Evolutionary conservation across 2,797 vertebrate species (phyloP), one percentile per base, ranked within the genome.

Genomic region (Ctenochaetus hawaiiensis): DNA sequence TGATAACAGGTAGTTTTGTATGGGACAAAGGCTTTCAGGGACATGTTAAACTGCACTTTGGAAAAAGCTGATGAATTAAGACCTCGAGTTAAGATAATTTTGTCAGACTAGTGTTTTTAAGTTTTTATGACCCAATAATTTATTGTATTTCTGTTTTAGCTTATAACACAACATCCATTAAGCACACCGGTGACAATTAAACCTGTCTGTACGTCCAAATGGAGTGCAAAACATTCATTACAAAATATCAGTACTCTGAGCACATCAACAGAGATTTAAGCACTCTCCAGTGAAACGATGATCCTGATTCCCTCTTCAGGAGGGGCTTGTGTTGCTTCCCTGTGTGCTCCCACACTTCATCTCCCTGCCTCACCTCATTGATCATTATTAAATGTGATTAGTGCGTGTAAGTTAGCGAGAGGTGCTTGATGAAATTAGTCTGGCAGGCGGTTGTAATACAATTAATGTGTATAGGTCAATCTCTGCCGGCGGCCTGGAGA

Each of bases 401-500:
- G 76, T 22, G 45, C 6, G 10, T 81, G 77, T 85, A 89, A 75
- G 81, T 85, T 82, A 75, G 81, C 34, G 0, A 80, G 79, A 75
- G 81, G 77, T 67, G 60, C 87, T 85, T 93, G 87, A 94, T 92
- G 84, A 91, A 90, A 92, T 92, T 82, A 91, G 78, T 63, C 67
- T 59, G 47, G 80, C 82, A 78, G 78, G 79, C 49, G 26, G 66
- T 37, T 80, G 68, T 93, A 93, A 93, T 84, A 86, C 81, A 91
- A 91, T 92, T 91, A 90, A 67, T n/a, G 77, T 67, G 76, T 64
- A 66, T 71, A 65, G 78, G 68, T 75, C 75, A 66, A 73, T 66
- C 80, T 89, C 65, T 45, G 2, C 75, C 65, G 75, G 67, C 48
- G 4, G 72, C 78, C 83, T 75, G 79, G 84, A 65, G 82, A 84